A percentile compares a stretch with the other conserved stretches of the same genome.
phyloP scores from a whole-genome alignment of 2,888 invertebrate species.

The Diplazon laetatorius region DNA sequence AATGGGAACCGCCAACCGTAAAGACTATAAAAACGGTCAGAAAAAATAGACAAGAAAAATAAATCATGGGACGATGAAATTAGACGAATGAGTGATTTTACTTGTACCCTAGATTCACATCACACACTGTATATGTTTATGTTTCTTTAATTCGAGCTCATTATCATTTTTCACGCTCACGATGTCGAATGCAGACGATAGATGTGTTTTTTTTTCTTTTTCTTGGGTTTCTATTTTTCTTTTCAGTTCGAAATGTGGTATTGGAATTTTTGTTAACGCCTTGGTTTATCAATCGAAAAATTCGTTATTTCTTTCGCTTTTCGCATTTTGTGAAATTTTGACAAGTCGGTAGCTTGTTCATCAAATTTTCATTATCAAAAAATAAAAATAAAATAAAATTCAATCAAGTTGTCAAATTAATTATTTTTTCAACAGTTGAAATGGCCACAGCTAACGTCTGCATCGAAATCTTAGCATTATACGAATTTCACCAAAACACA shows the following conservation, averaged over 20 bases:
- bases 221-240: not conserved
- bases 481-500: not conserved
- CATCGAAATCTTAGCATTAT: not conserved
- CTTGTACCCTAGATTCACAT: conserved; percentile 41
- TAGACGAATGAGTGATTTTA: conserved; percentile 39
- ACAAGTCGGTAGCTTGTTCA: no score
- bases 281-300: no score
- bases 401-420: no score
- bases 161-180: not conserved
- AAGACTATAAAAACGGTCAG: conserved; percentile 88
- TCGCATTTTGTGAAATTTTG: not conserved
- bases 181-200: conserved; percentile 17
- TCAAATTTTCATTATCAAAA: no score
- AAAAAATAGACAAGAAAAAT: conserved; percentile 73
- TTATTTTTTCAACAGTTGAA: no score
- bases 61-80: conserved; percentile 69
- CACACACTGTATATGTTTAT: conserved; percentile 44
- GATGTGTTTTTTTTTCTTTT: not conserved
- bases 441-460: conserved; percentile 1
- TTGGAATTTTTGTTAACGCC: no score
- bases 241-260: not conserved
- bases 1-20: conserved; percentile 98
- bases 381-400: no score
- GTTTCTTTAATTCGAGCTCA: no score
- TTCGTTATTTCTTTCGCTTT: not conserved